Conservation (phyloP, 2,113 vertebrate species). For the Amphiprion percula region DNA sequence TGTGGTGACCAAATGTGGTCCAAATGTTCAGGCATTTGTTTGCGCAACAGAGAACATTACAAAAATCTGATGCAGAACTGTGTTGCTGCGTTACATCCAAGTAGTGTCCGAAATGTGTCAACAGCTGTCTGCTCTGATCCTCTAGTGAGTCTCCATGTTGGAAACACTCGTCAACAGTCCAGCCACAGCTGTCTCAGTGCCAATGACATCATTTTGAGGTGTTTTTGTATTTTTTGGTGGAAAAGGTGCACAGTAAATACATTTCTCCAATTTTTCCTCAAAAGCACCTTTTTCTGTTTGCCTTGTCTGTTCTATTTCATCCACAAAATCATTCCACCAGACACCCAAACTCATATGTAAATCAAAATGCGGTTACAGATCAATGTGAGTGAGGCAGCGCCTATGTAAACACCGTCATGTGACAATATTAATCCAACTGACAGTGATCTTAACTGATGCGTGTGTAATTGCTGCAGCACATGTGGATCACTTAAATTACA, state of each 20-base stretch:
- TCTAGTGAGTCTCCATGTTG: too few species aligned
- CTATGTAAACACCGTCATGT: conserved; percentile 25
- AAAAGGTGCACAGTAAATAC: background rate
- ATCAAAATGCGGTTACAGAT: conserved; percentile 3
- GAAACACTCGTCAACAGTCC: too few species aligned
- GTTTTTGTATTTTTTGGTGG: too few species aligned
- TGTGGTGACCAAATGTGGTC: too few species aligned
- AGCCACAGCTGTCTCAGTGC: background rate
- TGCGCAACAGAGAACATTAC: too few species aligned
- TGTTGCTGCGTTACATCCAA: too few species aligned
- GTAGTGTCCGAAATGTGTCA: too few species aligned
- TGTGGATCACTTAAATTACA: conserved; percentile 29
- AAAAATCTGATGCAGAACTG: too few species aligned
- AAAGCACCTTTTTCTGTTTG: background rate
- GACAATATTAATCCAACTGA: conserved; percentile 32
- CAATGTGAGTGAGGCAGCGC: background rate
- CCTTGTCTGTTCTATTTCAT: background rate
- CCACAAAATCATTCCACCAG: conserved; percentile 21
- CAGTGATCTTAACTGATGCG: conserved; percentile 21
- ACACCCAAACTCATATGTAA: conserved; percentile 11
- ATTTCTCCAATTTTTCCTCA: background rate
- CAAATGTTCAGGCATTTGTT: too few species aligned
- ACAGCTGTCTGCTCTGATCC: too few species aligned
- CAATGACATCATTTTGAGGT: background rate
- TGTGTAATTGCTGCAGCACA: conserved; percentile 32